Percentiles rank a stretch among this genome's conserved stretches.
phyloP scores from a whole-genome alignment of 2,797 vertebrate species.

The Sebastolobus alascanus region DNA sequence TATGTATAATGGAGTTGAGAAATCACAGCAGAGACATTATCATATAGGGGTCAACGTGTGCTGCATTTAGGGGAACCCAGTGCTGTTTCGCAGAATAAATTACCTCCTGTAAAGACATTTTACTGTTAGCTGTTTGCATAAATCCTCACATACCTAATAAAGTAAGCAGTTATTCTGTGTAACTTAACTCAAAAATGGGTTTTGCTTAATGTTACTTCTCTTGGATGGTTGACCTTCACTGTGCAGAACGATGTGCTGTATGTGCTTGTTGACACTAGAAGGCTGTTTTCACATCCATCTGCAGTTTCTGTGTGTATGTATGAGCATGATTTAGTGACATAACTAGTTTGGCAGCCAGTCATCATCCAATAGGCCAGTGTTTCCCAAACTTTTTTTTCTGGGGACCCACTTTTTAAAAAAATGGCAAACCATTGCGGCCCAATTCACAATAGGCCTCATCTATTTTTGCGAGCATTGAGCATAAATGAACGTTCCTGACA shows the following conservation, averaged over 20 bases:
- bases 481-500: too few relatives aligned
- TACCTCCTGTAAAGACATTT: not conserved
- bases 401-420: too few relatives aligned
- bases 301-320: not conserved
- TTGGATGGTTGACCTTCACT: not conserved
- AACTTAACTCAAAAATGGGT: not conserved
- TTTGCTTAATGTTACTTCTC: not conserved
- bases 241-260: not conserved
- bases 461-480: too few relatives aligned
- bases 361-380: not conserved
- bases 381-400: too few relatives aligned
- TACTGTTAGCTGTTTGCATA: not conserved
- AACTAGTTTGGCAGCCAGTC: not conserved
- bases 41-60: slow-evolving; percentile 4
- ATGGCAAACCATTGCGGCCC: too few relatives aligned
- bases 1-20: slow-evolving; percentile 15
- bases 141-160: not conserved
- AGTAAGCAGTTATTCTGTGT: not conserved
- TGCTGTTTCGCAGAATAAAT: slow-evolving; percentile 12
- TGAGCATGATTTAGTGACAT: not conserved
- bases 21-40: slow-evolving; percentile 24
- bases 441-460: too few relatives aligned
- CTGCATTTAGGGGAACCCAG: not conserved
- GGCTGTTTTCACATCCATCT: too few relatives aligned
- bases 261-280: too few relatives aligned